These are phyloP conservation scores for Drosophila setosimentum DNA, from an alignment of 2,888 invertebrate genomes.

Conservation along the genomic window DNA sequence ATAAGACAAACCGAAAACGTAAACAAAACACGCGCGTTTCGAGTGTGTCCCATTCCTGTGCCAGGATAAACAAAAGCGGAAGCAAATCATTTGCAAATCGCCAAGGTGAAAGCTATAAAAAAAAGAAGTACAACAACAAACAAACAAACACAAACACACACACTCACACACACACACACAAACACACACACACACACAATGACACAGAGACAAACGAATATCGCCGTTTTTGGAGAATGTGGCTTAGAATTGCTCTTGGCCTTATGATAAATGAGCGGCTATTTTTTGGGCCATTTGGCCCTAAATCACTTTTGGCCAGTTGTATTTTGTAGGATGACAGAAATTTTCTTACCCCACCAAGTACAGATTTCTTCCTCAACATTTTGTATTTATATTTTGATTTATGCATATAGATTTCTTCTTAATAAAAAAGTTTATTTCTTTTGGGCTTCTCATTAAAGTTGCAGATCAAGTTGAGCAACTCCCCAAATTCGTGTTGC, in stretches of 20 bases:
- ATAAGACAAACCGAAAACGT: conserved; percentile 38
- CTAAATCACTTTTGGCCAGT: conserved; percentile 59
- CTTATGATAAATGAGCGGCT: conserved; percentile 70
- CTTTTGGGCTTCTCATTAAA: conserved; percentile 1
- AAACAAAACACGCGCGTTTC: conserved; percentile 45
- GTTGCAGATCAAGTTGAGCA: conserved; percentile 31
- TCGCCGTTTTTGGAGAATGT: conserved; percentile 39
- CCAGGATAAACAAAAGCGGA: conserved; percentile 53
- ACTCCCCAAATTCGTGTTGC: not conserved
- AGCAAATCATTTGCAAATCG: conserved; percentile 65
- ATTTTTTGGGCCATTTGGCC: conserved; percentile 38
- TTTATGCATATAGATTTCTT: not conserved
- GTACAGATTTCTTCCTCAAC: conserved; percentile 26
- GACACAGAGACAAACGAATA: conserved; percentile 15
- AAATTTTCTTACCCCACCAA: not conserved
- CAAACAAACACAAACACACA: conserved; percentile 12
- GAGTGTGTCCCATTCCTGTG: conserved; percentile 21
- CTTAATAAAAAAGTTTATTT: not conserved
- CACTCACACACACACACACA: not conserved
- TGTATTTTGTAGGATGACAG: conserved; percentile 25
- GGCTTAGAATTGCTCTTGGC: conserved; percentile 48
- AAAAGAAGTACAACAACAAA: conserved; percentile 13
- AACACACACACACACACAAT: not conserved
- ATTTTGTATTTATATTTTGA: conserved; percentile 8
- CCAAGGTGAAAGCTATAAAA: conserved; percentile 61